phyloP scores from a whole-genome alignment of 2,888 invertebrate species.

The Bombylius discolor region DNA sequence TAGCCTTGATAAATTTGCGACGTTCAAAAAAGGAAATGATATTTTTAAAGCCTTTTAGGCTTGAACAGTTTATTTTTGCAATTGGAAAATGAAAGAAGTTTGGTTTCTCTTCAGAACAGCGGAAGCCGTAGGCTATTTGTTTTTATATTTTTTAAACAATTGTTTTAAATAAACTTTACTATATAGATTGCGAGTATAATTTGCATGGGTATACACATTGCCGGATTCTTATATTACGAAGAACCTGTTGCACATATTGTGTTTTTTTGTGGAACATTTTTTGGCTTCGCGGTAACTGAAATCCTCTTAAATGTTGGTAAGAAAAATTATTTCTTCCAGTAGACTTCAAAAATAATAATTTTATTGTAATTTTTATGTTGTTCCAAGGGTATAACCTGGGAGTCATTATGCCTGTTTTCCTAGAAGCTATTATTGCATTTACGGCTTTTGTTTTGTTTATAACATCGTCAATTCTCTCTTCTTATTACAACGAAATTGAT shows the following conservation, averaged over 20 bases:
- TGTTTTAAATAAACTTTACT: constrained; percentile 2
- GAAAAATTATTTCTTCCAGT: background rate
- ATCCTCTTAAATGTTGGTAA: constrained; percentile 19
- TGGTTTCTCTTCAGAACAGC: constrained; percentile 20
- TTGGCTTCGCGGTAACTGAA: constrained; percentile 20
- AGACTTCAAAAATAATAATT: too few relatives aligned
- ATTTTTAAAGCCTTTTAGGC: too few relatives aligned
- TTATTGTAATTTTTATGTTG: background rate
- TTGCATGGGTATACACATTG: constrained; percentile 21
- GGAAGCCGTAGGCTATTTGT: constrained; percentile 1
- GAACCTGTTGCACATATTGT: constrained; percentile 21
- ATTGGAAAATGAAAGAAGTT: constrained; percentile 20
- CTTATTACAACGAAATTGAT: constrained; percentile 23
- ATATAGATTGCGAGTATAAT: constrained; percentile 17
- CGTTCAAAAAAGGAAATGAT: too few relatives aligned
- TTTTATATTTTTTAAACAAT: too few relatives aligned
- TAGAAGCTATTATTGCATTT: constrained; percentile 18
- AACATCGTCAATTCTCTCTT: constrained; percentile 17
- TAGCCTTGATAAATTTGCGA: too few relatives aligned
- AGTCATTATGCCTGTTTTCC: constrained; percentile 12
- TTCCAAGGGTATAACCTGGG: constrained; percentile 12
- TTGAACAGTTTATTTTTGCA: background rate
- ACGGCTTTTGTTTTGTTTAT: constrained; percentile 16
- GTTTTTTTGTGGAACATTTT: constrained; percentile 23
- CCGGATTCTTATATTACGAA: constrained; percentile 19